These are phyloP conservation scores for Stictocephala bisonia DNA, from an alignment of 2,888 invertebrate species.

Conservation along the genomic window DNA sequence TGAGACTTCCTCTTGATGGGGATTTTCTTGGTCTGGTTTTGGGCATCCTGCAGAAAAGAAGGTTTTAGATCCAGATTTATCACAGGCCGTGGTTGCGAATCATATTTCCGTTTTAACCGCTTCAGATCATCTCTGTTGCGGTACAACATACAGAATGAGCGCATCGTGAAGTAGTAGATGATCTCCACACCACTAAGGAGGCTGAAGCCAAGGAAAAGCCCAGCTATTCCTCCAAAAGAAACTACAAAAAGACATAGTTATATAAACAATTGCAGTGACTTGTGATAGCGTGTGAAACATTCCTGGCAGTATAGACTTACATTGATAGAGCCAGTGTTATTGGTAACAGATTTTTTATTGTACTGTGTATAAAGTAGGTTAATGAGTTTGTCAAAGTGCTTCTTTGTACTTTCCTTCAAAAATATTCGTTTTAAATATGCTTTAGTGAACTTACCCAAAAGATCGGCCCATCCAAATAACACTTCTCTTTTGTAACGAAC, in stretches of 20 bases:
- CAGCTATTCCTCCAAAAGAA: slow-evolving; percentile 70
- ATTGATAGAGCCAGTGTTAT: too few relatives aligned
- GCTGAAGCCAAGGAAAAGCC: slow-evolving; percentile 77
- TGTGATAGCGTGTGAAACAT: background rate
- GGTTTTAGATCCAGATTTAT: slow-evolving; percentile 64
- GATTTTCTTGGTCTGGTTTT: background rate
- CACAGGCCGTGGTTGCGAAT: slow-evolving; percentile 60
- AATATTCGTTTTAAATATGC: background rate
- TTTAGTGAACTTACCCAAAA: slow-evolving; percentile 70
- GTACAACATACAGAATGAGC: slow-evolving; percentile 73
- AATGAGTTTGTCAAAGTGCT: background rate
- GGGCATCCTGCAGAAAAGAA: slow-evolving; percentile 58
- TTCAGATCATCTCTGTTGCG: slow-evolving; percentile 67
- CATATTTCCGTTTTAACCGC: slow-evolving; percentile 65
- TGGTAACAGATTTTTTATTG: too few relatives aligned
- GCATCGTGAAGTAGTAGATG: slow-evolving; percentile 79
- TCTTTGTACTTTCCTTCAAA: too few relatives aligned
- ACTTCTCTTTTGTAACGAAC: slow-evolving; percentile 83
- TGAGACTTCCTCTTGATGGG: background rate
- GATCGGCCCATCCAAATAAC: slow-evolving; percentile 85
- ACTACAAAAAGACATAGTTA: slow-evolving; percentile 68
- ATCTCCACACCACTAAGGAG: slow-evolving; percentile 81
- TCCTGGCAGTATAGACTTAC: too few relatives aligned
- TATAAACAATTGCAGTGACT: background rate
- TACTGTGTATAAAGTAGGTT: too few relatives aligned